Evolutionary conservation across 1,140 invertebrate genomes (phyloP).

Genomic region (Anastatus disparis): DNA sequence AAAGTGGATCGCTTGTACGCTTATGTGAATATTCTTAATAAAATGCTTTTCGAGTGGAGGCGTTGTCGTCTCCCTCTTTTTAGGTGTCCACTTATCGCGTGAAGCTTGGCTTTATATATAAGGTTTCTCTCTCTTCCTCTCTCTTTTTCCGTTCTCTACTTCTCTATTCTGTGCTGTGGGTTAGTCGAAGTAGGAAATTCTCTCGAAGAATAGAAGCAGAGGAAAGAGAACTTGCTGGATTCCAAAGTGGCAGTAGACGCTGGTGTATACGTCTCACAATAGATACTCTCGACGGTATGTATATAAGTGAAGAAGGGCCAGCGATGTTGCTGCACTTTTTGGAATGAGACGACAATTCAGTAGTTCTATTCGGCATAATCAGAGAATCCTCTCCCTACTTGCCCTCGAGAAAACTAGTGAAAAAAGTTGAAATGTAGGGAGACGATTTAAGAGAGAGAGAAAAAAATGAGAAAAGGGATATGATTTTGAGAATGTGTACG

Average conservation of each 20-base stretch:
- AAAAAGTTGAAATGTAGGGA: too few species aligned
- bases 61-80: not conserved
- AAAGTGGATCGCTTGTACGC: not conserved
- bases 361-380: not conserved
- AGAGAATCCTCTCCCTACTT: not conserved
- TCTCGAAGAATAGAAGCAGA: too few species aligned
- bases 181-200: too few species aligned
- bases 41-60: not conserved
- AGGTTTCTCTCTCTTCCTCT: too few species aligned
- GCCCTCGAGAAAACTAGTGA: too few species aligned
- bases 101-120: not conserved
- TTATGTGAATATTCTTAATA: constrained; percentile 12
- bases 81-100: not conserved
- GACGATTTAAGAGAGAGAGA: too few species aligned
- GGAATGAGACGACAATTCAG: not conserved
- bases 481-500: too few species aligned
- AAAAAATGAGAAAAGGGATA: too few species aligned
- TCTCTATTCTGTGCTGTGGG: too few species aligned
- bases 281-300: not conserved
- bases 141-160: too few species aligned
- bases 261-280: too few species aligned
- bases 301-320: not conserved
- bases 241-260: not conserved
- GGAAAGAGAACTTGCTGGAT: too few species aligned
- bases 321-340: not conserved